These are phyloP conservation scores for Apistogramma diplotaenia DNA, from an alignment of 2,113 vertebrate species.

Conservation along the genomic window DNA sequence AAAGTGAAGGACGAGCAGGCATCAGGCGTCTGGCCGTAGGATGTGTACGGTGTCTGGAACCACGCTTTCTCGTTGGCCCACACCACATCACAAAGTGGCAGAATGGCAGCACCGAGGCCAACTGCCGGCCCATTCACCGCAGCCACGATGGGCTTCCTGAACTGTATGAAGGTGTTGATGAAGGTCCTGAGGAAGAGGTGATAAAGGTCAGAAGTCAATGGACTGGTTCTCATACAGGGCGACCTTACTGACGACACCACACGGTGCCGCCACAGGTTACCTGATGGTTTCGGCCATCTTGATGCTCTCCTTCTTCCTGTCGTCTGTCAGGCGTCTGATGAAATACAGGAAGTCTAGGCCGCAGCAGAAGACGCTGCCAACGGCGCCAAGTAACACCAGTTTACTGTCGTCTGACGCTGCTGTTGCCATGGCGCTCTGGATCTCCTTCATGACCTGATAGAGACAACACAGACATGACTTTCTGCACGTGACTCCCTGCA, in stretches of 20 bases:
- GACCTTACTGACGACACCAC: neutral
- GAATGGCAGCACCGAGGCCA: conserved; percentile 91
- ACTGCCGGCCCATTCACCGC: conserved; percentile 95
- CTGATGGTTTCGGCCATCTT: conserved; percentile 98
- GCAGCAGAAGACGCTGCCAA: conserved; percentile 92
- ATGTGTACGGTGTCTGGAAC: conserved; percentile 96
- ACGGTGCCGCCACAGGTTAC: conserved; percentile 50
- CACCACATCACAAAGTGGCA: conserved; percentile 96
- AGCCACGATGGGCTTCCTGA: conserved; percentile 97
- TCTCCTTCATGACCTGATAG: conserved; percentile 95
- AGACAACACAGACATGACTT: neutral
- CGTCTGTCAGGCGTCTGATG: conserved; percentile 91
- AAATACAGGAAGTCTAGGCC: conserved; percentile 97
- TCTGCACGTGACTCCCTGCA: neutral
- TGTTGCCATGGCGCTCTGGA: conserved; percentile 94
- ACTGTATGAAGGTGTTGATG: conserved; percentile 97
- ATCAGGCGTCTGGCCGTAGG: conserved; percentile 95
- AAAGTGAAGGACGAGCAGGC: conserved; percentile 94
- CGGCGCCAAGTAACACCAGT: conserved; percentile 89
- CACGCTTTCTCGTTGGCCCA: conserved; percentile 99
- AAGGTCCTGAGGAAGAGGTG: conserved; percentile 83
- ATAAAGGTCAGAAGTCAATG: neutral
- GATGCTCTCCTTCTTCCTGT: conserved; percentile 94
- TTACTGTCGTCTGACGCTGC: conserved; percentile 97
- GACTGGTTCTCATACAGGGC: too few relatives aligned